Evolutionary conservation across 2,888 invertebrate genomes (phyloP).

Genomic region (Therioaphis trifolii): DNA sequence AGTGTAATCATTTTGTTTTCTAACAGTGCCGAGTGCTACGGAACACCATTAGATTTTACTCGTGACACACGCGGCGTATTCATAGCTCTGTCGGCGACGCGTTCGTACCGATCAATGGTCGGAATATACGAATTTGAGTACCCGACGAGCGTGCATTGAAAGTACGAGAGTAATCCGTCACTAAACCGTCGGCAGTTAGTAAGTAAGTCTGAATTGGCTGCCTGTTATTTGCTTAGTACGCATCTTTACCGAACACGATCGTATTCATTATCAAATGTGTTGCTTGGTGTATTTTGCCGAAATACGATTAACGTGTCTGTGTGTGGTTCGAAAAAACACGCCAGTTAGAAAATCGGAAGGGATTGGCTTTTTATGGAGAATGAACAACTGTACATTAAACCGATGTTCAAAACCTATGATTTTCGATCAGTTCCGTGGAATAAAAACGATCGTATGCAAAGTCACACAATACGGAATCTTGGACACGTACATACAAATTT

Average conservation of each 20-base stretch:
- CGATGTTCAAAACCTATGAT: no score
- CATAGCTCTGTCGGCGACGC: background rate
- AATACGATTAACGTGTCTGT: no score
- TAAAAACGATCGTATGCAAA: no score
- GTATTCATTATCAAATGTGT: no score
- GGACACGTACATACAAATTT: no score
- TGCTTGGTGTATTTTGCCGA: no score
- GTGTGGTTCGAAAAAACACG: no score
- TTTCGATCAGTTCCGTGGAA: no score
- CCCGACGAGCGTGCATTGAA: background rate
- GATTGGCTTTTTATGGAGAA: no score
- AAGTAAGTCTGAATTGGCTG: background rate
- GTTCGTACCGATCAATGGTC: background rate
- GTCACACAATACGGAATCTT: no score
- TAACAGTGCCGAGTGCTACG: background rate
- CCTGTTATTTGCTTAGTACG: background rate
- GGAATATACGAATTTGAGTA: background rate
- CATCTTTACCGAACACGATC: background rate
- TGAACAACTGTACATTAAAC: no score
- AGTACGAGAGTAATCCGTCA: background rate
- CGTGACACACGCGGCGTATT: background rate
- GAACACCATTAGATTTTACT: background rate
- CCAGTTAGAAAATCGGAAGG: no score
- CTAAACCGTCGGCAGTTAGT: background rate
- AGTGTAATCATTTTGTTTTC: constrained; percentile 22